Conservation (phyloP, 2,888 invertebrate genomes). For the Leptinotarsa juncta region DNA sequence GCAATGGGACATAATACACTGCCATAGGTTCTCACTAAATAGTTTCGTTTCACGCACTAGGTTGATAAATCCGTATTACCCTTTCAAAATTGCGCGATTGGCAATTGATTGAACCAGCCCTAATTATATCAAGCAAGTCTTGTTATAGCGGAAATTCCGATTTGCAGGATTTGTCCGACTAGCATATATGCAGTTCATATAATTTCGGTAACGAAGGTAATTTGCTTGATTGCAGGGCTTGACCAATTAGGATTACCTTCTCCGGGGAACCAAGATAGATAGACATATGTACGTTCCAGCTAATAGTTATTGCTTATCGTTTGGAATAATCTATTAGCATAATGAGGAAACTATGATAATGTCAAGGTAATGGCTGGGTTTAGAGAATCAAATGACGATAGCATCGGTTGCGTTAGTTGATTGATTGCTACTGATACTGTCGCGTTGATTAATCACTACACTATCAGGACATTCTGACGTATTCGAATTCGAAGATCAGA, state of each 20-base stretch:
- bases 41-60: too few species aligned
- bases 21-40: too few species aligned
- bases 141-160: neutral
- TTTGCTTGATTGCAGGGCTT: constrained; percentile 8
- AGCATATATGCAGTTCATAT: neutral
- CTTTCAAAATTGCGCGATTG: neutral
- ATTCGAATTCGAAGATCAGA: too few species aligned
- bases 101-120: too few species aligned
- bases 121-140: neutral
- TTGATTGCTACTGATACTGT: neutral
- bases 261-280: constrained; percentile 11
- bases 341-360: neutral
- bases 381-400: neutral
- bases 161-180: neutral
- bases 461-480: neutral
- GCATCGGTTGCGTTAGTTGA: neutral
- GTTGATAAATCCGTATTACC: neutral
- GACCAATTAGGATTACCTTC: constrained; percentile 21
- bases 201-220: constrained; percentile 15
- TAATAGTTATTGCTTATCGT: constrained; percentile 4
- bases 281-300: neutral
- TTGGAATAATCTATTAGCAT: neutral
- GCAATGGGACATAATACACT: too few species aligned
- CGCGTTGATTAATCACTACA: neutral
- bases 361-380: neutral